These are phyloP conservation scores for Drosophila melanosoma DNA, from an alignment of 2,888 invertebrate species.

Conservation along the genomic window DNA sequence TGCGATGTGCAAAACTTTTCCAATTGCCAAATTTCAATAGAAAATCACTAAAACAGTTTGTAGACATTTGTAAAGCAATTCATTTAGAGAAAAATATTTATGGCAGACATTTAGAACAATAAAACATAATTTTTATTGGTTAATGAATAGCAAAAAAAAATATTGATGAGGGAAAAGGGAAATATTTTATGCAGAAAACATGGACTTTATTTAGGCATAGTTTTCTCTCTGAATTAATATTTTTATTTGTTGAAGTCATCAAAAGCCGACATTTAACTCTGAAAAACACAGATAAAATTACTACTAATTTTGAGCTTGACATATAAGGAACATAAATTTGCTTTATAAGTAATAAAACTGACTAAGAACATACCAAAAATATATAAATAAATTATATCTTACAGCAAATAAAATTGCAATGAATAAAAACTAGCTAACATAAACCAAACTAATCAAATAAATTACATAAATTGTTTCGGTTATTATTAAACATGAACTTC, in stretches of 20 bases:
- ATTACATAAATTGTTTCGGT: neutral
- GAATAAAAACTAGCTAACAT: neutral
- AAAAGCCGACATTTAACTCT: neutral
- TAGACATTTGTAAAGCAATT: neutral
- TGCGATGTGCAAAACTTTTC: slow-evolving; percentile 53
- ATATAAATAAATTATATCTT: neutral
- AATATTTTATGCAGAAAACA: neutral
- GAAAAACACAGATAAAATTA: neutral
- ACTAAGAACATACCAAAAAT: neutral
- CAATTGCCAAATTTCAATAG: slow-evolving; percentile 51
- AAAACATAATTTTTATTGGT: neutral
- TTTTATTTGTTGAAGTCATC: neutral
- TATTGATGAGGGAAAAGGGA: neutral
- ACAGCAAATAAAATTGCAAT: neutral
- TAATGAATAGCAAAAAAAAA: too few species aligned
- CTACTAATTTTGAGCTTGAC: neutral
- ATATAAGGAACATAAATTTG: neutral
- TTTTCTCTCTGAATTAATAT: neutral
- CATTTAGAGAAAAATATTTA: neutral
- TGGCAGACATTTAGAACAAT: neutral
- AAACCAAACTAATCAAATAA: neutral
- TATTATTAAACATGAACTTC: neutral
- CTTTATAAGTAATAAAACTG: neutral
- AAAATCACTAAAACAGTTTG: slow-evolving; percentile 16
- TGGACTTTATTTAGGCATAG: neutral